Percentiles rank a stretch among this genome's conserved stretches.
These are phyloP conservation scores for Pyxicephalus adspersus DNA, from an alignment of 2,113 vertebrate species.

Conservation along the genomic window DNA sequence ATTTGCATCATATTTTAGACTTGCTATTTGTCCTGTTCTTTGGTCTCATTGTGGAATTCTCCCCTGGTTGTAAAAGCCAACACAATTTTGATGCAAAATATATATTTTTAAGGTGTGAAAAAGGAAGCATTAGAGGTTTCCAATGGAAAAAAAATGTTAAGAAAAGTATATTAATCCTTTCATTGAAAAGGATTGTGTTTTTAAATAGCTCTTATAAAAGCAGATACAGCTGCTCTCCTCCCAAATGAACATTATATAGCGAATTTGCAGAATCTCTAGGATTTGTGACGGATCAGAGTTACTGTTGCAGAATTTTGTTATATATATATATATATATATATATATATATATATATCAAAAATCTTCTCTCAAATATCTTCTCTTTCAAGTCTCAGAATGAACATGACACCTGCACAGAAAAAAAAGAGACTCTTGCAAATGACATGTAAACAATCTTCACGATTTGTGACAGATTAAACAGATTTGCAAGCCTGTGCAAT, in stretches of 20 bases:
- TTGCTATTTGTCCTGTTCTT: conserved; percentile 25
- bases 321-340: conserved; percentile 11
- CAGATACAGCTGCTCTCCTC: conserved; percentile 43
- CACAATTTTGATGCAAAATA: conserved; percentile 52
- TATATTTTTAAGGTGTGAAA: conserved; percentile 25
- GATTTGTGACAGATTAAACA: conserved; percentile 23
- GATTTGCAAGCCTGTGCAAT: conserved; percentile 17
- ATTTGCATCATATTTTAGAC: conserved; percentile 42
- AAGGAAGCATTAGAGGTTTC: conserved; percentile 45
- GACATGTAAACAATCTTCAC: neutral
- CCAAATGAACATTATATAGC: conserved; percentile 29
- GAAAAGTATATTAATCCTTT: conserved; percentile 47
- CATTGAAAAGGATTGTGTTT: conserved; percentile 44
- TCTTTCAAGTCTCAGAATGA: neutral
- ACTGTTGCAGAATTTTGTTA: conserved; percentile 7
- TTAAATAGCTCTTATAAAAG: conserved; percentile 46
- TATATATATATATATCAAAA: conserved; percentile 16
- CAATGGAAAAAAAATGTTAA: conserved; percentile 37
- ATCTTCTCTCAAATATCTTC: too few relatives aligned
- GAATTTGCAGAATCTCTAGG: conserved; percentile 25
- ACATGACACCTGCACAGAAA: conserved; percentile 10
- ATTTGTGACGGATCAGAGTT: conserved; percentile 9
- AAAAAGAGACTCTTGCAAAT: neutral
- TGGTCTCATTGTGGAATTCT: conserved; percentile 34
- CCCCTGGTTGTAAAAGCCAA: conserved; percentile 48